Evolutionary conservation across 2,113 vertebrate species (phyloP).

Genomic region (Pontoporia blainvillei): DNA sequence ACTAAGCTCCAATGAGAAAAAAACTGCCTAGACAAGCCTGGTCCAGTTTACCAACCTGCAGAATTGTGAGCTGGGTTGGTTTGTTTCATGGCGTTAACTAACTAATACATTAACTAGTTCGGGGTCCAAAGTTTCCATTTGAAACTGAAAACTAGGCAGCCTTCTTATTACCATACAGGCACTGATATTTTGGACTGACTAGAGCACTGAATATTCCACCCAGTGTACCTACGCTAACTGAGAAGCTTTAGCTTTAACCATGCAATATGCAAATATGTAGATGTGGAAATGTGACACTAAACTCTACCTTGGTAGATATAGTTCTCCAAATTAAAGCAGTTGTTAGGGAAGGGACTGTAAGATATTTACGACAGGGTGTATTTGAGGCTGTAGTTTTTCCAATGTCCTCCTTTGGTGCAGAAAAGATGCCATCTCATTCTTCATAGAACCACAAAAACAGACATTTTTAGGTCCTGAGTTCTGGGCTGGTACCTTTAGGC

Average conservation of each 20-base stretch:
- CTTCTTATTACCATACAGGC: neutral
- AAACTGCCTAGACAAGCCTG: neutral
- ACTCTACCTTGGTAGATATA: neutral
- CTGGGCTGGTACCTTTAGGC: neutral
- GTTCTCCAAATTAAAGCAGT: neutral
- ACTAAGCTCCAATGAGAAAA: neutral
- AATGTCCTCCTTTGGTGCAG: neutral
- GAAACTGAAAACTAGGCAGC: neutral
- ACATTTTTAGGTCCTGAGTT: neutral
- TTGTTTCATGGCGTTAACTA: neutral
- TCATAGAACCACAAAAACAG: neutral
- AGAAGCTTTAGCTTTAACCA: neutral
- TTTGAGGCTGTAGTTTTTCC: neutral
- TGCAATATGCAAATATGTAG: neutral
- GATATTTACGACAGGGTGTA: neutral
- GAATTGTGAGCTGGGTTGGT: neutral
- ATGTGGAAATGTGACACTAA: neutral
- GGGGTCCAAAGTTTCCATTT: neutral
- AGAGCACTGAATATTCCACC: neutral
- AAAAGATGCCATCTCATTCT: neutral
- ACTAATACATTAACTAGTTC: neutral
- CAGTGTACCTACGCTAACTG: neutral
- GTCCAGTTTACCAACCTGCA: neutral
- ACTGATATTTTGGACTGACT: neutral
- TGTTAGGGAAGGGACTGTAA: neutral